Percentiles rank a stretch among this genome's conserved stretches.
Conservation (phyloP, 2,888 invertebrate species). For the Monochamus alternatus region DNA sequence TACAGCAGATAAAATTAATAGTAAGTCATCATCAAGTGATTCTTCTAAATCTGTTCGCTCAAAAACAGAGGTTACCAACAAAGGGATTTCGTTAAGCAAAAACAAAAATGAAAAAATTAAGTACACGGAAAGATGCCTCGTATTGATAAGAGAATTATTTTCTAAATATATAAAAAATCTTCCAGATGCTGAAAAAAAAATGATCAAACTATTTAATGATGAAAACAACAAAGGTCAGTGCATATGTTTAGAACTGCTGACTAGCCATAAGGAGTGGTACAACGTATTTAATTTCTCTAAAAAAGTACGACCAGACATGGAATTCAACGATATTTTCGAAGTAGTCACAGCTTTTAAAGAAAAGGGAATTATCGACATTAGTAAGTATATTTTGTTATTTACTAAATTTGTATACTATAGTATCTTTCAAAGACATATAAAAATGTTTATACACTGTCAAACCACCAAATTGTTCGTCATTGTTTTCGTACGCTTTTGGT, state of each 20-base stretch:
- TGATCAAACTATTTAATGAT: slow-evolving; percentile 45
- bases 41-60: too few species aligned
- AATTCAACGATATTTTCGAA: slow-evolving; percentile 49
- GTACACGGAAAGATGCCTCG: background rate
- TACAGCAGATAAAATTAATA: too few species aligned
- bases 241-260: slow-evolving; percentile 56
- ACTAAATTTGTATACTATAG: background rate
- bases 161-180: slow-evolving; percentile 31
- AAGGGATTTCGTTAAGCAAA: background rate
- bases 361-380: slow-evolving; percentile 55
- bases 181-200: slow-evolving; percentile 22
- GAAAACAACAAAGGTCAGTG: slow-evolving; percentile 53
- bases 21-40: too few species aligned
- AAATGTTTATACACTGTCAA: too few species aligned
- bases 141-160: slow-evolving; percentile 28
- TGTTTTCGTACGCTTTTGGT: too few species aligned
- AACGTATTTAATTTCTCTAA: slow-evolving; percentile 55
- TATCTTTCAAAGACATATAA: background rate
- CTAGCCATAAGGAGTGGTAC: slow-evolving; percentile 55
- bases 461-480: too few species aligned
- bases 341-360: slow-evolving; percentile 54
- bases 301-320: slow-evolving; percentile 47
- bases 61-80: background rate
- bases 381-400: slow-evolving; percentile 37
- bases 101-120: background rate